phyloP scores from a whole-genome alignment of 2,797 vertebrate genomes.

The Crax fasciolata region DNA sequence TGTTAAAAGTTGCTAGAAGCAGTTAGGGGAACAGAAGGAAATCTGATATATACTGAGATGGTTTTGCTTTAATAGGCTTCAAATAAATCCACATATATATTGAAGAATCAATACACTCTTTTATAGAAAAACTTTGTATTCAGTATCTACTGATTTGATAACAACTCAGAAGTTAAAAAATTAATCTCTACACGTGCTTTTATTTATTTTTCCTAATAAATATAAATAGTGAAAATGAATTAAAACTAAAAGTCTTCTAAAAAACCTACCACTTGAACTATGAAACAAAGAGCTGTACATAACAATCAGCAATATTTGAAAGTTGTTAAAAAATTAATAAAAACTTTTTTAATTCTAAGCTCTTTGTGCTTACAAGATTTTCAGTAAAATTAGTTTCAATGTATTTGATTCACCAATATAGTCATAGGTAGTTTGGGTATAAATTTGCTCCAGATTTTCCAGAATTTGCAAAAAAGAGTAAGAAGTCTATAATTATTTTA shows the following conservation, averaged over 20 bases:
- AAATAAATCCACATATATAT: not conserved
- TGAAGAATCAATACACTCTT: not conserved
- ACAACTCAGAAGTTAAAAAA: not conserved
- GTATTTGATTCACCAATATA: not conserved
- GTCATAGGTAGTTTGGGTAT: not conserved
- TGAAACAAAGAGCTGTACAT: not conserved
- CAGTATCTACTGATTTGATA: not conserved
- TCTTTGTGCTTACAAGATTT: not conserved
- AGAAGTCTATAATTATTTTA: not conserved
- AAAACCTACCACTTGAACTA: not conserved
- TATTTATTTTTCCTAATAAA: not conserved
- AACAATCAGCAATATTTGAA: not conserved
- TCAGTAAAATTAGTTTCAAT: not conserved
- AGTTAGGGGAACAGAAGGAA: not conserved
- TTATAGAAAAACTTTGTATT: not conserved
- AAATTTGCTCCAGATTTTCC: not conserved
- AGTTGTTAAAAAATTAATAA: not conserved
- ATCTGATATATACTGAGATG: not conserved
- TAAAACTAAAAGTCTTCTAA: not conserved
- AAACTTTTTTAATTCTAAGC: accelerated
- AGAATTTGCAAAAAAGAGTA: not conserved
- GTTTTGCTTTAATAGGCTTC: not conserved
- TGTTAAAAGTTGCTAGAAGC: not conserved
- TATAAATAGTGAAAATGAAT: slow-evolving; percentile 48
- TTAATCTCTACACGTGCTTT: not conserved